phyloP scores from a whole-genome alignment of 1,140 invertebrate genomes.

The Magallana gigas region DNA sequence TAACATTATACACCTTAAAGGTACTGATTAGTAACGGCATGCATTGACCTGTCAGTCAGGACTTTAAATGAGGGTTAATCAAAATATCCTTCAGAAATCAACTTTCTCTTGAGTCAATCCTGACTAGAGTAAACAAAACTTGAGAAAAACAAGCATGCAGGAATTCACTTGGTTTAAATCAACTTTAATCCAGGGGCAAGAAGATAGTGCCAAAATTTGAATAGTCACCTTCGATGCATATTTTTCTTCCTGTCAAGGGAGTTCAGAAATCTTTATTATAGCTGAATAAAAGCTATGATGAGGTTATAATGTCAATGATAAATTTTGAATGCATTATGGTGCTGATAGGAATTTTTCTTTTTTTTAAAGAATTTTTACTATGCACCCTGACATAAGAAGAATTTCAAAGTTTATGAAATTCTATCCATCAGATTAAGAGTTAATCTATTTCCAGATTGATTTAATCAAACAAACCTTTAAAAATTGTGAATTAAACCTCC shows the following conservation, averaged over 20 bases:
- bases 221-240: slow-evolving; percentile 1
- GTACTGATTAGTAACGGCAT: neutral
- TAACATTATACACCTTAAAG: neutral
- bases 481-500: neutral
- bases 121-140: neutral
- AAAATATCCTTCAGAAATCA: slow-evolving; percentile 1
- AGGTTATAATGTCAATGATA: too few relatives aligned
- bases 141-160: neutral
- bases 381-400: too few relatives aligned
- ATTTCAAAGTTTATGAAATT: too few relatives aligned
- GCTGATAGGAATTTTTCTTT: too few relatives aligned
- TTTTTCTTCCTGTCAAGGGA: neutral
- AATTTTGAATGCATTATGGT: too few relatives aligned
- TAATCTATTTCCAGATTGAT: neutral
- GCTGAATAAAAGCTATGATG: too few relatives aligned
- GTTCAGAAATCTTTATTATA: too few relatives aligned
- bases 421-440: too few relatives aligned
- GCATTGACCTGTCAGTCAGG: slow-evolving; percentile 4
- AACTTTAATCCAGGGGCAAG: neutral
- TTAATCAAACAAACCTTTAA: neutral
- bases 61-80: slow-evolving; percentile 10
- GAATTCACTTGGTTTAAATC: neutral
- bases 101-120: neutral
- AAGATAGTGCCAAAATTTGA: slow-evolving; percentile 1
- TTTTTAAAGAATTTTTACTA: too few relatives aligned